Conservation (phyloP, 2,113 vertebrate species). For the Lagenorhynchus albirostris region DNA sequence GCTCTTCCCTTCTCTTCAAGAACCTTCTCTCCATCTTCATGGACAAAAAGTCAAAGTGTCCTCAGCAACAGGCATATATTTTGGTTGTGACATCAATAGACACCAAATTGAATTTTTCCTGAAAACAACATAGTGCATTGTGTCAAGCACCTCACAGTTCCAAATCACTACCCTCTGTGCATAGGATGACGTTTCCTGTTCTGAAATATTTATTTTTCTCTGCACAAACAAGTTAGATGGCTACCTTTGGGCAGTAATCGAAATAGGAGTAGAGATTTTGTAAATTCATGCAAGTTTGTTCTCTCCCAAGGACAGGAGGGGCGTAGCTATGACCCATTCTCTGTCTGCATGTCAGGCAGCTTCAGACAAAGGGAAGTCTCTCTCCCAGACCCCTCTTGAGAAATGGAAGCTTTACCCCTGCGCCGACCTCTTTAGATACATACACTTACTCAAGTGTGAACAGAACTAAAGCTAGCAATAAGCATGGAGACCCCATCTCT, state of each 20-base stretch:
- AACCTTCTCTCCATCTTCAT: conserved; percentile 55
- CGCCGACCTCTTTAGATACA: neutral
- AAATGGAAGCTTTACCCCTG: neutral
- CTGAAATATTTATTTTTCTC: conserved; percentile 56
- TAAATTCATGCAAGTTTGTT: neutral
- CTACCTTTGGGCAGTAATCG: neutral
- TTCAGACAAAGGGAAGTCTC: neutral
- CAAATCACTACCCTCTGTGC: conserved; percentile 53
- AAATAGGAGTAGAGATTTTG: neutral
- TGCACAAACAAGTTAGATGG: neutral
- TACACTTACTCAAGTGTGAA: neutral
- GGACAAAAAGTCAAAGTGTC: conserved; percentile 78
- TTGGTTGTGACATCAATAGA: conserved; percentile 77
- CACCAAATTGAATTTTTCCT: conserved; percentile 72
- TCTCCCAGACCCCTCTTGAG: neutral
- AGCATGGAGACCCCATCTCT: neutral
- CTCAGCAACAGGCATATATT: conserved; percentile 74
- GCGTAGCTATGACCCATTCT: neutral
- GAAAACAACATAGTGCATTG: conserved; percentile 63
- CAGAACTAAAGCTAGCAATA: neutral
- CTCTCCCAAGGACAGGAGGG: neutral
- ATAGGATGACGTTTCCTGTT: conserved; percentile 64
- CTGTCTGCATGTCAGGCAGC: neutral
- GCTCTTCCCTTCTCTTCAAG: conserved; percentile 73
- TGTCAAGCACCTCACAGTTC: conserved; percentile 62